Evolutionary conservation across 2,113 vertebrate genomes (phyloP).

Genomic region (Cryptotis parvus): DNA sequence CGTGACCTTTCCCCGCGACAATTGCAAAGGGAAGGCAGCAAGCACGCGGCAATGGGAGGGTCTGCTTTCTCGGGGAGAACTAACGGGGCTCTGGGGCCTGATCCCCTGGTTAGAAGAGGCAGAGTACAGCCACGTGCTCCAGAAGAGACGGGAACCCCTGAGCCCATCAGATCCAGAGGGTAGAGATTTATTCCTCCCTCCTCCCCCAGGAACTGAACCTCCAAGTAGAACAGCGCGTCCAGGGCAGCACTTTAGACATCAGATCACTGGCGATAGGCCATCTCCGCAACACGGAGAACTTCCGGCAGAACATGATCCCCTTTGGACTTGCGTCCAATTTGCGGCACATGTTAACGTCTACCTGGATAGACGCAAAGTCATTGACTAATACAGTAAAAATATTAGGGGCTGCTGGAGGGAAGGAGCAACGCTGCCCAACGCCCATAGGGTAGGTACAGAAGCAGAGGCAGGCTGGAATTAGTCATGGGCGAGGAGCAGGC

Average conservation of each 20-base stretch:
- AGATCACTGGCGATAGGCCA: neutral
- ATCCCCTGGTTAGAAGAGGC: neutral
- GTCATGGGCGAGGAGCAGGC: neutral
- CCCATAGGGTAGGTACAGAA: neutral
- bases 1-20: too few relatives aligned
- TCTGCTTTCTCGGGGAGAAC: neutral
- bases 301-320: neutral
- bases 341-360: neutral
- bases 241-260: neutral
- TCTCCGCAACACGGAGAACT: neutral
- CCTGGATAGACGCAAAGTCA: neutral
- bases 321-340: neutral
- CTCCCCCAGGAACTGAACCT: neutral
- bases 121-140: neutral
- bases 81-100: neutral
- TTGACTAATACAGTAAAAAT: neutral
- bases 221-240: neutral
- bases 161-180: neutral
- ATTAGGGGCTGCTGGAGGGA: neutral
- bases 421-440: neutral
- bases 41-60: too few relatives aligned
- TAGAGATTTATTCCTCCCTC: neutral
- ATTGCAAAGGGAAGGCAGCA: too few relatives aligned
- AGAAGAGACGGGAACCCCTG: neutral
- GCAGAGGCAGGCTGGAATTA: neutral